Evolutionary conservation across 2,888 invertebrate genomes (phyloP), one percentile per base, ranked within the genome.

Genomic region (Thymelicus lineola): DNA sequence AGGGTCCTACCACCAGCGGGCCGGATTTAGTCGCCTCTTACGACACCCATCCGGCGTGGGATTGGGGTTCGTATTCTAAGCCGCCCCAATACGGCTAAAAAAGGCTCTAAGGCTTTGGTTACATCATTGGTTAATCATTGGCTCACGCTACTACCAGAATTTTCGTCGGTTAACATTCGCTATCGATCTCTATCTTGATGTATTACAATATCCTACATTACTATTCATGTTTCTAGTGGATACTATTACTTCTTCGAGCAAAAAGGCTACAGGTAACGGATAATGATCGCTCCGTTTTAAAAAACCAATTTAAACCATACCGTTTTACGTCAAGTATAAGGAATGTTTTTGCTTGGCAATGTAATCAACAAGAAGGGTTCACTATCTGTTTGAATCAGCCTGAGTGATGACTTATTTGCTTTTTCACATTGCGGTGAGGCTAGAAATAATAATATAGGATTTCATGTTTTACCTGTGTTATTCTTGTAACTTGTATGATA

Each of bases 341-440:
- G 61, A 55, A 10, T 36, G 62, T 55, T 68, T 61, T 68, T 28
- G n/a, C 35, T 42, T 61, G 35, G 10, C 14, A 38, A 53, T 15
- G 45, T 14, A 38, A 38, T 45, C 6, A 3, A 14, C 35, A 6
- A 63, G 62, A 68, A 68, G 62, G 68, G 62, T 69, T 63, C 62
- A 63, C 68, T 69, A 69, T 69, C 68, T 55, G 45, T 62, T 62
- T 58, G 68, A 62, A 68, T 68, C 68, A 62, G 57, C 38, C 12
- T 62, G 62, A 69, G 45, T 69, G 69, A 69, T 57, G 58, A 69
- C 69, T 68, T 68, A 68, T 68, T 68, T 68, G 68, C 57, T 68
- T 68, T 68, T 62, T 69, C 62, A 57, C 57, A 38, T 48, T 55
- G 28, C 57, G 62, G 38, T 36, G 68, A 63, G 57, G 57, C 46